Base-by-base conservation (phyloP, 2,888 invertebrate genomes). In the Nasonovia ribisnigri region DNA sequence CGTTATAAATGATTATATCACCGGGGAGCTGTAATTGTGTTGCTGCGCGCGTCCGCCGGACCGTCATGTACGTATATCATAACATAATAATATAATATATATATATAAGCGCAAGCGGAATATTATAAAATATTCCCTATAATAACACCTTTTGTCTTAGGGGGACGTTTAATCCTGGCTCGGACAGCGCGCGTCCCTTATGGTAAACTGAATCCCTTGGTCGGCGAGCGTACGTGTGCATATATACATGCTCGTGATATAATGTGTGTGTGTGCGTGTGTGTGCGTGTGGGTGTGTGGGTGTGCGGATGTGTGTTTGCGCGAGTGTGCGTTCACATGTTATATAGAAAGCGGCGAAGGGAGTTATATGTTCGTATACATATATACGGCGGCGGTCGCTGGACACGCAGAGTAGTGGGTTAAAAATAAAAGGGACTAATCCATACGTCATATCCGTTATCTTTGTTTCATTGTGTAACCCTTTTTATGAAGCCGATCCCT, bases 371-470 rank as follows among this genome's bases (percentile, higher is more conserved):
- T 10, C 26, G 26, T 29, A 89, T 77, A 24, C 20, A 36, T 42
- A 20, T n/a, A 42, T 84, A 43, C 43, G 92, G 88, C 43, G 88
- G 67, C 11, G 84, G 54, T 29, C 51, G 84, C 54, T 54, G 91
- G 92, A 87, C 92, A 42, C 51, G 92, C 48, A 67, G 90, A 93
- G 29, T 54, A 92, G 92, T 84, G 93, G 93, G 93, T 93, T 90
- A 90, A 93, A 93, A 93, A 93, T 93, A 93, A 93, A 93, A 93
- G 93, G 93, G 93, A 95, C 95, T 95, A 95, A 95, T 95, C 95
- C 95, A 95, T 95, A 95, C 95, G 95, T 95, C 95, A 95, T 95
- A 95, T 95, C 95, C 95, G 95, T 95, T 95, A 95, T 95, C 95
- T 95, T 95, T 95, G 95, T 95, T 95, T 95, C 95, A 93, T 93